These are phyloP conservation scores for Spisula subtruncata DNA, from an alignment of 2,888 invertebrate genomes.

Conservation along the genomic window DNA sequence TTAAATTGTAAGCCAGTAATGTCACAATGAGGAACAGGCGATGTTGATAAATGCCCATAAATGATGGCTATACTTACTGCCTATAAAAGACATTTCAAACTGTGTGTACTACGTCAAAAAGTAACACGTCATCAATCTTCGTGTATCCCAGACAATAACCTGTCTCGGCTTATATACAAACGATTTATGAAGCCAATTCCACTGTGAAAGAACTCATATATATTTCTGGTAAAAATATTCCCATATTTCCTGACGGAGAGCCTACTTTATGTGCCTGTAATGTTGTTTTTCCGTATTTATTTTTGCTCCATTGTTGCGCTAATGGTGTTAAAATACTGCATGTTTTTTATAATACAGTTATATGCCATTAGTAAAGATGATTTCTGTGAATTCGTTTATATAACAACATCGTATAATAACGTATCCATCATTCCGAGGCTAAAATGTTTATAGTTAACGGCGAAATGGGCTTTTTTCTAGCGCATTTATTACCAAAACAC, in stretches of 20 bases:
- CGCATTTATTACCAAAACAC: not conserved
- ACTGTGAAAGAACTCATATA: not conserved
- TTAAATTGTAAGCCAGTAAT: not conserved
- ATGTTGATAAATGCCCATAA: not conserved
- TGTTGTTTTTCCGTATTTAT: not conserved
- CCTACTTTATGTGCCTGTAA: too few relatives aligned
- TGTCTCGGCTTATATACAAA: not conserved
- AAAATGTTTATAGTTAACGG: not conserved
- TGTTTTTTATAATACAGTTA: not conserved
- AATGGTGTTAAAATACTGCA: not conserved
- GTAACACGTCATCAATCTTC: not conserved
- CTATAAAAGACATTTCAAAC: constrained; percentile 12
- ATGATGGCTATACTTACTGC: not conserved
- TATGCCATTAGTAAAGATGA: not conserved
- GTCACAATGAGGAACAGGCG: not conserved
- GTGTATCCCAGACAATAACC: not conserved
- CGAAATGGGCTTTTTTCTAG: not conserved
- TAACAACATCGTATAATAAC: not conserved
- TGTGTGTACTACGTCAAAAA: not conserved
- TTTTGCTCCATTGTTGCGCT: not conserved
- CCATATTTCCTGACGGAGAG: too few relatives aligned
- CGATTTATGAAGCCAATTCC: constrained; percentile 14
- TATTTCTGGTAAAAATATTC: too few relatives aligned
- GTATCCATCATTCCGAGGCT: not conserved
- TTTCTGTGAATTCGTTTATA: not conserved